Evolutionary conservation across 2,888 invertebrate species (phyloP), one percentile per base, ranked within the genome.

Genomic region (Netelia fuscicornis): DNA sequence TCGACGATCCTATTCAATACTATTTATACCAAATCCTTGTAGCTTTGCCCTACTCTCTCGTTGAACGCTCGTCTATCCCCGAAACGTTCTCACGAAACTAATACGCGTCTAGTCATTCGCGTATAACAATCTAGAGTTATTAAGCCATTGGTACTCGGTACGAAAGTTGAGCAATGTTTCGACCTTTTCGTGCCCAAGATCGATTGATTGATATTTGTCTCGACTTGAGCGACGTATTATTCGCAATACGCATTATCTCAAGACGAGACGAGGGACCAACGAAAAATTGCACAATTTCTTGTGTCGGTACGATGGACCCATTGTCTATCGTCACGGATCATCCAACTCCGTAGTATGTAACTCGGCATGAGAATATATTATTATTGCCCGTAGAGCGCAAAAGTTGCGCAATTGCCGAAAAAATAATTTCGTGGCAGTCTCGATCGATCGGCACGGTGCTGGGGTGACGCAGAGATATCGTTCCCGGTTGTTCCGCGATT

Each of bases 391-490:
- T 52, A 2, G 54, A 54, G 13, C 54, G 20, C 17, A 20, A n/a
- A 56, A 48, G 20, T 58, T 58, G 58, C 17, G 58, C 6, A 58
- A 58, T 58, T 58, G 58, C 58, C 20, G 20, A 17, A 20, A 58
- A 58, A 20, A 58, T 10, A 58, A 58, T 58, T 58, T 56, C 56
- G n/a, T 8, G 56, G 6, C 30, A 37, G 5, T 64, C 17, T 37
- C 64, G 64, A 44, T 44, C 17, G 65, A 44, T 65, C 10, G 17
- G 17, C 37, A 44, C 17, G 20, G 2, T 20, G 17, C 44, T 44
- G 9, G 65, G 42, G 17, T 65, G 65, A 65, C 42, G 44, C 42
- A 44, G 65, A 44, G 9, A 44, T 42, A 44, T 65, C 17, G 65
- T 65, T 42, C 44, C 13, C 65, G 17, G n/a, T 44, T 44, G n/a